Evolutionary conservation across 2,113 vertebrate species (phyloP), one percentile per base, ranked within the genome.

Genomic region (Casuarius casuarius): DNA sequence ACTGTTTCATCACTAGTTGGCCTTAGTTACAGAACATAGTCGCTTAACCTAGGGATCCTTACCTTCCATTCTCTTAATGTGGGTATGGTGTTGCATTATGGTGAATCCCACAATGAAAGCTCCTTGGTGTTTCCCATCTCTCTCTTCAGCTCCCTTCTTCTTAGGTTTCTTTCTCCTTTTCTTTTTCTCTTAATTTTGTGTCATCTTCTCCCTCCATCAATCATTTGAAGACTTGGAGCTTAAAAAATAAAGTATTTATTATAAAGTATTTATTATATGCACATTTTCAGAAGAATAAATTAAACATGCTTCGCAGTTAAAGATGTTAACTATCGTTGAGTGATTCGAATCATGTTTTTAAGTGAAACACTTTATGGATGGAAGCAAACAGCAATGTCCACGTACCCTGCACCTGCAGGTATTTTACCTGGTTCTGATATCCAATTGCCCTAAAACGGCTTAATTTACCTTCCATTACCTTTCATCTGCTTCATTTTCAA

Each of bases 401-500:
- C 56, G 44, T 82, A 40, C 48, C 84, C 58, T 68, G 52, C 17
- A 75, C 68, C 58, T 93, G 33, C 35, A 70, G 38, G 12, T 61
- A 29, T 70, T 95, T 89, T 11, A 82, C 19, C 58, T 40, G 3
- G 1, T 75, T 84, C 38, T 80, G 33, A 80, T 59, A 58, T 78
- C 54, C 51, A n/a, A 38, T 16, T 87, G 44, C 66, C 77, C n/a
- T 61, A 35, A 93, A 68, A n/a, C 56, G 35, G 15, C 33, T 72
- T 68, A 38, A 66, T 91, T 97, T 91, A 87, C 73, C 83, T 73
- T 49, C 51, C 6, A 0, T n/a, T 75, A 51, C 65, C 68, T 67
- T 90, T 94, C 52, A 40, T 31, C 56, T 87, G 71, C 58, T 87
- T 92, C 48, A 84, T 82, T 84, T 89, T 78, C 72, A 80, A 23